phyloP scores from a whole-genome alignment of 2,888 invertebrate species.

The Sylvicola cinctus region DNA sequence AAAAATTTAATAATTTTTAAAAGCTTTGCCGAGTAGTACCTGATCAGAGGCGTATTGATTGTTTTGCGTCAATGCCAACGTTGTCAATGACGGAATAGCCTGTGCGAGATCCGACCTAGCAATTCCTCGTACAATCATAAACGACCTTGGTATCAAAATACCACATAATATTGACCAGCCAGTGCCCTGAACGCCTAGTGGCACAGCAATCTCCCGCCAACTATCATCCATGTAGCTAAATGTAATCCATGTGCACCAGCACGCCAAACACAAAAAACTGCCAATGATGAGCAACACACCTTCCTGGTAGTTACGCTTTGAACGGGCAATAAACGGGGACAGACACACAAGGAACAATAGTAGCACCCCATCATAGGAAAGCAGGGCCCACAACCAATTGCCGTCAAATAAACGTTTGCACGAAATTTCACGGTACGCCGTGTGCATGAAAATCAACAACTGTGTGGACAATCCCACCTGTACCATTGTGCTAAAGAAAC shows the following conservation, averaged over 20 bases:
- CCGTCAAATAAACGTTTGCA: conserved; percentile 29
- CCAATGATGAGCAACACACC: conserved; percentile 35
- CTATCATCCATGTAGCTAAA: conserved; percentile 30
- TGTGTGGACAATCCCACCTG: conserved; percentile 33
- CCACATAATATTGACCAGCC: conserved; percentile 38
- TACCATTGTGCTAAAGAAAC: conserved; percentile 39
- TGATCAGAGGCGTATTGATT: conserved; percentile 26
- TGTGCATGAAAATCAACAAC: conserved; percentile 24
- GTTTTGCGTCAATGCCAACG: conserved; percentile 25
- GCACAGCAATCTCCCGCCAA: conserved; percentile 36
- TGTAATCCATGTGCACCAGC: conserved; percentile 40
- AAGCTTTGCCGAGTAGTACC: conserved; percentile 10
- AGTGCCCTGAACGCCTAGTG: conserved; percentile 37
- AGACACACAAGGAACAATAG: conserved; percentile 32
- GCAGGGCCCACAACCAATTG: conserved; percentile 27
- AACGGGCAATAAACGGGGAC: conserved; percentile 37
- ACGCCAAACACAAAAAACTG: conserved; percentile 29
- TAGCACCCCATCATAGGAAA: conserved; percentile 40
- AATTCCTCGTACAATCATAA: conserved; percentile 41
- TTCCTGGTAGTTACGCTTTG: conserved; percentile 46
- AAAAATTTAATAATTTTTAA: not conserved
- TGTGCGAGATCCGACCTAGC: conserved; percentile 36
- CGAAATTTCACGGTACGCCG: conserved; percentile 26
- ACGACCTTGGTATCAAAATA: conserved; percentile 46
- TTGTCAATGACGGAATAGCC: conserved; percentile 29